Base-by-base conservation (phyloP, 2,888 invertebrate genomes). In the Lithosia quadra region DNA sequence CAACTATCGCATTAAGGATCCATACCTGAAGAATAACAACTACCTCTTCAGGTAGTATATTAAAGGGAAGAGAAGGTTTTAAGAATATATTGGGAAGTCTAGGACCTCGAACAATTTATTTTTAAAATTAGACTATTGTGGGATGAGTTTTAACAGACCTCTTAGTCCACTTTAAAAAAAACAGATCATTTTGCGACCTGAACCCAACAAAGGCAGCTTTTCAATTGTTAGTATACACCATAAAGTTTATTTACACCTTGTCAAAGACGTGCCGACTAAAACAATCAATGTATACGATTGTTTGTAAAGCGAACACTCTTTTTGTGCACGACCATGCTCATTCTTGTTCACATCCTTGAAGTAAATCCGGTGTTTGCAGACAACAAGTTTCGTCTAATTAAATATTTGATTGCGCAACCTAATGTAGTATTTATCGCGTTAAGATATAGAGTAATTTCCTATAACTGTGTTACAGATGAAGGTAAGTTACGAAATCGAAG, bases 321-420 rank as follows among this genome's bases (percentile, higher is more conserved):
- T 39, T 21, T 62, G 63, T 58, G 15, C 3, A 9, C 58, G 67
- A 33, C 66, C 67, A 62, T 64, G 65, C 36, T 71, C 55, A 65
- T 75, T 75, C 18, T 79, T 65, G 55, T 63, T 76, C 49, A 36
- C 64, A 75, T 72, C 80, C 80, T 81, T 81, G 81, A 64, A 73
- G 66, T 63, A 64, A 73, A 72, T 81, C 74, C 76, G 77, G 73
- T 72, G 70, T 66, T 72, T 69, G 49, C 22, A 68, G 67, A 70
- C 69, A 69, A 62, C 57, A 58, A 68, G 62, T 75, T 63, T 68
- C 64, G 58, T 67, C 62, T 63, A 78, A 73, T 73, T 78, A 77
- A 73, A 68, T 63, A 68, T 64, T 64, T n/a, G 58, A 79, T 80
- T 72, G 15, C 43, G 63, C 5, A 68, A 70, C 36, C 11, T 60